Evolutionary conservation across 1,140 invertebrate genomes (phyloP).

Genomic region (Nephotettix cincticeps): DNA sequence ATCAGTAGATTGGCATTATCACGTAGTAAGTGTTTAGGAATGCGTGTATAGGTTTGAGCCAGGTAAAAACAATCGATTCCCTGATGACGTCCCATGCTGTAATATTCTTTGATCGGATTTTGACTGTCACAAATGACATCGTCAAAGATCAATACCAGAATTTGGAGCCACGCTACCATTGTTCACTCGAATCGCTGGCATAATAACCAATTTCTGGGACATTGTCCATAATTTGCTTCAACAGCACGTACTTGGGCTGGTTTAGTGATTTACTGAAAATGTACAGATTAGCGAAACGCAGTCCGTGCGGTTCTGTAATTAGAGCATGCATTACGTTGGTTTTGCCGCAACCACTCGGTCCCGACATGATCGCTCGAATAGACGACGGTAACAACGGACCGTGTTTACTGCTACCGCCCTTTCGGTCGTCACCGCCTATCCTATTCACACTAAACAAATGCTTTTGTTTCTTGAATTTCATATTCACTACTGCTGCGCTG

Average conservation of each 20-base stretch:
- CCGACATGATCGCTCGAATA: slow-evolving; percentile 40
- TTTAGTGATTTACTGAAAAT: slow-evolving; percentile 41
- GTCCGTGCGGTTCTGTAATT: slow-evolving; percentile 43
- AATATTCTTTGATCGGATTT: slow-evolving; percentile 44
- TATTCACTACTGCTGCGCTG: too few species aligned
- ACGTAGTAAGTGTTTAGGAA: slow-evolving; percentile 47
- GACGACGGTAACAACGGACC: slow-evolving; percentile 40
- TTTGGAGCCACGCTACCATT: slow-evolving; percentile 37
- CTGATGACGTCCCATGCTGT: slow-evolving; percentile 46
- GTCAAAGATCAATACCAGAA: slow-evolving; percentile 48
- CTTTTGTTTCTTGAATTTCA: too few species aligned
- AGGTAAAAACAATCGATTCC: slow-evolving; percentile 47
- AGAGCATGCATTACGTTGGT: slow-evolving; percentile 45
- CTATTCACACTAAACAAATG: too few species aligned
- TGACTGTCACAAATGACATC: slow-evolving; percentile 47
- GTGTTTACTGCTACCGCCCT: slow-evolving; percentile 31
- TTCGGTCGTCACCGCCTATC: not conserved
- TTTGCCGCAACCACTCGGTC: slow-evolving; percentile 44
- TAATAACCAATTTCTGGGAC: slow-evolving; percentile 37
- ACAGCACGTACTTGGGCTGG: slow-evolving; percentile 42
- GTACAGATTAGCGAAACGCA: slow-evolving; percentile 45
- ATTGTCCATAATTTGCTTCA: slow-evolving; percentile 34
- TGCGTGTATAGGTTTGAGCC: slow-evolving; percentile 44
- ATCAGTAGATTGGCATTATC: slow-evolving; percentile 47
- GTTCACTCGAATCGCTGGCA: slow-evolving; percentile 33